Evolutionary conservation across 92 coral and sea anemone genomes (phyloP).

Genomic region (Desmophyllum pertusum): DNA sequence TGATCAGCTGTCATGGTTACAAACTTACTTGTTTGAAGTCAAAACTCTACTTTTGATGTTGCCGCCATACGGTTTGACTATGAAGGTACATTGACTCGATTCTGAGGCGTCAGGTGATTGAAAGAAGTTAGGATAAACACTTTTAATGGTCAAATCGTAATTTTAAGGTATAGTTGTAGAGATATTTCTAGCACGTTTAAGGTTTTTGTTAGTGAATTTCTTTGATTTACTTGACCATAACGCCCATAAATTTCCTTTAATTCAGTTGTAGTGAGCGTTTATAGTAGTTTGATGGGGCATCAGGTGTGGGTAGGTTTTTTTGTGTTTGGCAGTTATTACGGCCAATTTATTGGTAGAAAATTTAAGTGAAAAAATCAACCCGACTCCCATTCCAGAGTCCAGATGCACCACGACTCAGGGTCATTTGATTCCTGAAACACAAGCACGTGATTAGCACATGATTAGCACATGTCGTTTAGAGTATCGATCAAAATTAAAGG

Average conservation of each 20-base stretch:
- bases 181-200: conserved; percentile 1
- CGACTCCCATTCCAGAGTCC: conserved; percentile 37
- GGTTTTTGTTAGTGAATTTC: no score
- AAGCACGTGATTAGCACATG: conserved; percentile 18
- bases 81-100: conserved; percentile 1
- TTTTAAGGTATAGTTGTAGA: conserved; percentile 4
- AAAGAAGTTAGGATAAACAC: neutral
- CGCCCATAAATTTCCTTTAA: neutral
- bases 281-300: neutral
- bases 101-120: neutral
- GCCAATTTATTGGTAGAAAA: conserved; percentile 1
- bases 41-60: neutral
- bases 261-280: neutral
- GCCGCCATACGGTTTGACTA: neutral
- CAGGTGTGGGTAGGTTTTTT: neutral
- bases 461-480: conserved; percentile 10
- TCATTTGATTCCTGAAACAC: conserved; percentile 29
- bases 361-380: conserved; percentile 1
- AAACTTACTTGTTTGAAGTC: conserved; percentile 5
- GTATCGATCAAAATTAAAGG: neutral
- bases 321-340: neutral
- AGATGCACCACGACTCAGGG: conserved; percentile 23
- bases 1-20: neutral
- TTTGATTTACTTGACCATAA: neutral
- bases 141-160: neutral